Conservation (phyloP, 2,888 invertebrate genomes). For the Chironomus tentans region DNA sequence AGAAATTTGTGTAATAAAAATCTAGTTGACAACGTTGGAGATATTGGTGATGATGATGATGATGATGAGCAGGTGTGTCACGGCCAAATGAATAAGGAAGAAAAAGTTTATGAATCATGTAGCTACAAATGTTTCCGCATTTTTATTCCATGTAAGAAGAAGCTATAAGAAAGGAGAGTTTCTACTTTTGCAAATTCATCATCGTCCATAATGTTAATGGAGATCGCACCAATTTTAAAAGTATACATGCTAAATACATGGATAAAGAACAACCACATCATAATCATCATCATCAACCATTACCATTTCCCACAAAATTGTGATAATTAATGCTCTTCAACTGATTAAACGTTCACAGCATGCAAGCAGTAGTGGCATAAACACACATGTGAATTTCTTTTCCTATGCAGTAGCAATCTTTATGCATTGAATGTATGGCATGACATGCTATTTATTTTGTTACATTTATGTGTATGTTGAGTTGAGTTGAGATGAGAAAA, state of each 20-base stretch:
- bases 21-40: background rate
- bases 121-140: background rate
- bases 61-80: slow-evolving; percentile 16
- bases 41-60: background rate
- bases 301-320: background rate
- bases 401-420: no score
- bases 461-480: no score
- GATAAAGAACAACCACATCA: background rate
- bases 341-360: background rate
- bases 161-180: background rate
- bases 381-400: background rate
- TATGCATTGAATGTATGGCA: no score
- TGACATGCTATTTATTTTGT: no score
- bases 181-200: no score
- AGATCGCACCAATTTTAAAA: no score
- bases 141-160: background rate
- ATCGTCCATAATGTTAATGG: no score
- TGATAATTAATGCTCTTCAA: slow-evolving; percentile 15
- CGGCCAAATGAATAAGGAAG: background rate
- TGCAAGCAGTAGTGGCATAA: background rate
- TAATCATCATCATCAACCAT: background rate
- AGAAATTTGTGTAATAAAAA: background rate
- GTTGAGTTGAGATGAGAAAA: no score
- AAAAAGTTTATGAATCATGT: slow-evolving; percentile 9
- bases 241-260: no score